Evolutionary conservation across 2,797 vertebrate species (phyloP).

Genomic region (Synanceia verrucosa): DNA sequence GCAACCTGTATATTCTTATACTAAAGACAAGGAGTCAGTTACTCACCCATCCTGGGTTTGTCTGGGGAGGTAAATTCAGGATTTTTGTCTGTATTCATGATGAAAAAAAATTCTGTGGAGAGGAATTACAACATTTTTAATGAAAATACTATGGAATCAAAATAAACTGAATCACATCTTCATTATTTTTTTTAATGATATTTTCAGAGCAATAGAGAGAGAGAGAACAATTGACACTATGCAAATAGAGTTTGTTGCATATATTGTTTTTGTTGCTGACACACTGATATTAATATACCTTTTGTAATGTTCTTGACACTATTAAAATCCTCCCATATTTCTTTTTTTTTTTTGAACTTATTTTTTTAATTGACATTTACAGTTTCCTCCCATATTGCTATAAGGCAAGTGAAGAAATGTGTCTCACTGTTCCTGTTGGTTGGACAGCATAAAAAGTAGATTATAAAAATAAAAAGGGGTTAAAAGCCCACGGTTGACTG

Average conservation of each 20-base stretch:
- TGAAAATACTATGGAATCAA: neutral
- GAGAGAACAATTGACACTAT: neutral
- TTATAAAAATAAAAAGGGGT: conserved; percentile 23
- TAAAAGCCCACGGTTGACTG: conserved; percentile 71
- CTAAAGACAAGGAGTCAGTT: conserved; percentile 8
- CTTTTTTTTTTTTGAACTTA: too few relatives aligned
- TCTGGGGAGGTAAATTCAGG: conserved; percentile 44
- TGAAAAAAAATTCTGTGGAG: conserved; percentile 46
- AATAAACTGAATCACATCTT: neutral
- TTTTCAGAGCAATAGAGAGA: neutral
- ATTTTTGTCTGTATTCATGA: conserved; percentile 63
- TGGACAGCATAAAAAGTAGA: conserved; percentile 41
- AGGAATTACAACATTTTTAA: conserved; percentile 8
- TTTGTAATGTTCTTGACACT: neutral
- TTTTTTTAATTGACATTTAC: too few relatives aligned
- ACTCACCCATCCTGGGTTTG: conserved; percentile 69
- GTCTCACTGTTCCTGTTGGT: conserved; percentile 56
- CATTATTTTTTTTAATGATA: neutral
- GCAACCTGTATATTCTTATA: neutral
- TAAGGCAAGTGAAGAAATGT: conserved; percentile 44
- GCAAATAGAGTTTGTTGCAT: neutral
- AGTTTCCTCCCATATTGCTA: too few relatives aligned
- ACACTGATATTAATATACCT: neutral
- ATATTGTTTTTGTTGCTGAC: neutral
- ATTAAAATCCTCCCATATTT: conserved; percentile 9